Conservation (phyloP, 2,113 vertebrate species). For the Noturus placidus region DNA sequence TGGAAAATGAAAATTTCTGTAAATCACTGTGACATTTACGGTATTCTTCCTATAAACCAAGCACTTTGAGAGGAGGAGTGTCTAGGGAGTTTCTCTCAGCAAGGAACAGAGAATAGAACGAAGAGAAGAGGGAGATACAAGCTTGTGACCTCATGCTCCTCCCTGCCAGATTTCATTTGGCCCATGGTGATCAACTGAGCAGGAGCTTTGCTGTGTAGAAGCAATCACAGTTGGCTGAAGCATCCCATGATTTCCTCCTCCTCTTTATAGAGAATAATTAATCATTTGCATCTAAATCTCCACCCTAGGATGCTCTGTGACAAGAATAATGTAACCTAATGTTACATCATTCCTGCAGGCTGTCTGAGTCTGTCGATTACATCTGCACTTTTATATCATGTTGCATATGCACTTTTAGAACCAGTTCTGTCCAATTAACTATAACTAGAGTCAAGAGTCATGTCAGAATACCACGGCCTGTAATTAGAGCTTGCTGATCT, state of each 20-base stretch:
- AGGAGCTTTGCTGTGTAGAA: conserved; percentile 56
- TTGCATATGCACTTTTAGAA: conserved; percentile 44
- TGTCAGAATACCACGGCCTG: conserved; percentile 33
- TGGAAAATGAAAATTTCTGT: conserved; percentile 62
- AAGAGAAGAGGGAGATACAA: conserved; percentile 44
- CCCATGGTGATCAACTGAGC: conserved; percentile 54
- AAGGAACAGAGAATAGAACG: conserved; percentile 18
- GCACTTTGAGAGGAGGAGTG: conserved; percentile 44
- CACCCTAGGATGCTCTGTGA: conserved; percentile 2
- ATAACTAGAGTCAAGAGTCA: conserved; percentile 35
- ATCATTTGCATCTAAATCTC: conserved; percentile 48
- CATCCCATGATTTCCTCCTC: conserved; percentile 50
- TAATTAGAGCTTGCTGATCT: conserved; percentile 40
- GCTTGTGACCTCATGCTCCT: conserved; percentile 60
- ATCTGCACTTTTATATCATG: conserved; percentile 41
- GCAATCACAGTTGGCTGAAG: conserved; percentile 61
- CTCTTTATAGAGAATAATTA: conserved; percentile 67
- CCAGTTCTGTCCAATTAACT: conserved; percentile 50
- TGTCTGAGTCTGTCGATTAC: conserved; percentile 13
- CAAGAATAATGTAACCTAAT: conserved; percentile 28
- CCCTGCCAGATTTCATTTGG: conserved; percentile 57
- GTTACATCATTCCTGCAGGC: conserved; percentile 18
- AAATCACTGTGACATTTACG: conserved; percentile 64
- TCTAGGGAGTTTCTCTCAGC: conserved; percentile 55
- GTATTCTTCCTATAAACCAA: conserved; percentile 55